Conservation (phyloP, 2,797 vertebrate species). For the Bradypodion pumilum region DNA sequence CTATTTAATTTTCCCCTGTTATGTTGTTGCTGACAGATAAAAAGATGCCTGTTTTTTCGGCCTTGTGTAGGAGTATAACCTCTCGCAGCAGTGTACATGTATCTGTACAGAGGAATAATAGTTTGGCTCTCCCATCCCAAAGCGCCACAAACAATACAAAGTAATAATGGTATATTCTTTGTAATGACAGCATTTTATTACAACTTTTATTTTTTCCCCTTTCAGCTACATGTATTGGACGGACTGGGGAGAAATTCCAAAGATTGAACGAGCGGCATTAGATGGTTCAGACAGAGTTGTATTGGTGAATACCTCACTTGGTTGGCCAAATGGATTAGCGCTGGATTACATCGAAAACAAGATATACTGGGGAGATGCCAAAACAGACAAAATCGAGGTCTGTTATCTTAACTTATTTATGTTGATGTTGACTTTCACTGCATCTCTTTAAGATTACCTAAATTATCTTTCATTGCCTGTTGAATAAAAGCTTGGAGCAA, state of each 20-base stretch:
- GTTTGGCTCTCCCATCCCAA: background rate
- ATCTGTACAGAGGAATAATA: background rate
- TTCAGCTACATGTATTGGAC: constrained; percentile 98
- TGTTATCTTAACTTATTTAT: constrained; percentile 55
- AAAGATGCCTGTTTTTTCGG: too few species aligned
- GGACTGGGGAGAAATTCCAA: constrained; percentile 95
- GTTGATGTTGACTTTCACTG: background rate
- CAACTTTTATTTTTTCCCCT: constrained; percentile 22
- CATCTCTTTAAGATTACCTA: background rate
- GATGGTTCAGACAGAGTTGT: constrained; percentile 91
- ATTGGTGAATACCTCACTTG: constrained; percentile 94
- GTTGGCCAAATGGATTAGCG: constrained; percentile 96
- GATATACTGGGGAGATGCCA: constrained; percentile 98
- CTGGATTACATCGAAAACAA: constrained; percentile 90
- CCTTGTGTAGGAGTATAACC: too few species aligned
- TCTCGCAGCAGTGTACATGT: too few species aligned
- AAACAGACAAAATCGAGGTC: constrained; percentile 97
- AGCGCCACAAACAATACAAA: too few species aligned
- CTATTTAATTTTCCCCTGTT: too few species aligned
- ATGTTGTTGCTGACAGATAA: too few species aligned
- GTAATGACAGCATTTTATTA: background rate
- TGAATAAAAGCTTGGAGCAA: background rate
- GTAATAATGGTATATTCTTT: background rate
- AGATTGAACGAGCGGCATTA: constrained; percentile 93
- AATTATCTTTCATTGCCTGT: background rate